Evolutionary conservation across 1,140 invertebrate species (phyloP), one percentile per base, ranked within the genome.

Genomic region (Apis florea): DNA sequence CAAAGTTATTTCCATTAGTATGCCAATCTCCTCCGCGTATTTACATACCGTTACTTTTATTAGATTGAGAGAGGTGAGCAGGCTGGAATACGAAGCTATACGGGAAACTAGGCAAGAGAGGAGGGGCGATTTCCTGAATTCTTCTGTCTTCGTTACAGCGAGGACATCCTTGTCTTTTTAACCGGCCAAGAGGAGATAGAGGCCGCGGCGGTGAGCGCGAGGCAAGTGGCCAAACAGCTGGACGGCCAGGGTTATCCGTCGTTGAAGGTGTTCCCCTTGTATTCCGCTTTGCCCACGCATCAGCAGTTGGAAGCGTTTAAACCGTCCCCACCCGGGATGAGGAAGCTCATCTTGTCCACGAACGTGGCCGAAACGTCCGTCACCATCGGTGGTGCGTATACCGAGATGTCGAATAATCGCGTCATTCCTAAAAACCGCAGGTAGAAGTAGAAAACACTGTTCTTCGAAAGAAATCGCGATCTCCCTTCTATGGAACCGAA

Each of bases 181-280:
- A 99, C 99, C 82, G 99, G 99, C 8, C 98, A 99, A 94, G 99
- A 99, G 93, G 99, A 99, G 95, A 99, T 99, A 87, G 98, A 99
- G 94, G 95, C 96, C 6, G 95, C 98, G 78, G 97, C 96, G 59
- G 94, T 95, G 78, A 96, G 96, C 90, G 97, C 98, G 3, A 95
- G 95, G 86, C 95, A 96, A 88, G 95, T 98, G 77, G 95, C 95
- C 10, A 97, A 96, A 92, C 96, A 95, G 90, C 89, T 95, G 76
- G 92, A 95, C 11, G 93, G 93, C 2, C 93, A 94, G 83, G 94
- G 93, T 24, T 92, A 92, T 80, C 94, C 94, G 2, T 90, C 93
- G 17, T 88, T 99, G 69, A 95, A 95, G 88, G 96, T 98, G 6
- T 97, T 95, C 91, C 96, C 97, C 1, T 93, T 99, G 31, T 99